These are phyloP conservation scores for Sebastes alutus DNA, from an alignment of 2,797 vertebrate species.

Conservation along the genomic window DNA sequence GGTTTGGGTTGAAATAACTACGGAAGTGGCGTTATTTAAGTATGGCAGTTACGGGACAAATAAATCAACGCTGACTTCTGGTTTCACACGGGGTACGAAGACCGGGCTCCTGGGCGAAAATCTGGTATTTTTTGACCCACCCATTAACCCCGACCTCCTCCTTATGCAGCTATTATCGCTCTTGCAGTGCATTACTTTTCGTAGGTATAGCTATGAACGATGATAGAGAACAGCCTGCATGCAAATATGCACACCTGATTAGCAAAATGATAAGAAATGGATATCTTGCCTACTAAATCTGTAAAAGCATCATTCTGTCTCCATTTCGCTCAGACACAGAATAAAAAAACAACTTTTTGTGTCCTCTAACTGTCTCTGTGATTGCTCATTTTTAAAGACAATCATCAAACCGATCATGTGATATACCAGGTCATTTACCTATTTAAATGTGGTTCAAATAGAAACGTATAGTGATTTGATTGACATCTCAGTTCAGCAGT, in stretches of 20 bases:
- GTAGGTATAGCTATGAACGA: too few species aligned
- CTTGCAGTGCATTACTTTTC: too few species aligned
- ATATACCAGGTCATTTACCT: neutral
- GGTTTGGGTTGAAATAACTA: too few species aligned
- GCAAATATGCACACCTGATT: neutral
- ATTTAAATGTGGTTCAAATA: neutral
- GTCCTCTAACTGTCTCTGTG: neutral
- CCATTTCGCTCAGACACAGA: neutral
- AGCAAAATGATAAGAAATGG: neutral
- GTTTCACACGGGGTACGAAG: too few species aligned
- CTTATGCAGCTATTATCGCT: too few species aligned
- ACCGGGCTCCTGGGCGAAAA: too few species aligned
- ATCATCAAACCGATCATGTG: neutral
- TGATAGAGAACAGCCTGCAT: neutral
- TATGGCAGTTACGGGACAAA: too few species aligned
- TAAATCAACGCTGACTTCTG: too few species aligned
- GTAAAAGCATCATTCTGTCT: neutral
- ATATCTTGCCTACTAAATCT: neutral
- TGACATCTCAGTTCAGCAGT: neutral
- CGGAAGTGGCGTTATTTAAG: too few species aligned
- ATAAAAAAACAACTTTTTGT: neutral
- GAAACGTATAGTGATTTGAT: neutral
- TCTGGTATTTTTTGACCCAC: too few species aligned
- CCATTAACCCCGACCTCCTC: too few species aligned
- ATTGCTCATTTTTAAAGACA: neutral